These are phyloP conservation scores for Vespertilio murinus DNA, from an alignment of 2,797 vertebrate species.

Conservation along the genomic window DNA sequence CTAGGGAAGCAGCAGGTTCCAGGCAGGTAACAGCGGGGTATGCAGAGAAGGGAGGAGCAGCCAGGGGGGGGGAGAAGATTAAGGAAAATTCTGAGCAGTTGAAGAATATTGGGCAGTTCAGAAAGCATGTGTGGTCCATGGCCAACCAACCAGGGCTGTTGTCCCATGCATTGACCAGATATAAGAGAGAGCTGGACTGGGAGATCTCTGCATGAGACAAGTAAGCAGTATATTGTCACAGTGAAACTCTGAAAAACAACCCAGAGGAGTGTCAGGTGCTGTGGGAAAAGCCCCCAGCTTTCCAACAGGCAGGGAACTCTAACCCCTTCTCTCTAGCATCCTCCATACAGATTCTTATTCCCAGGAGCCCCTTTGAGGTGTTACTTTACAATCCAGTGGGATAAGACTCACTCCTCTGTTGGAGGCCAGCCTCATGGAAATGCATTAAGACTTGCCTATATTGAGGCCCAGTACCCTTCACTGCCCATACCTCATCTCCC, in stretches of 20 bases:
- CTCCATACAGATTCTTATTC: not conserved
- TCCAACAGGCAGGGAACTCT: not conserved
- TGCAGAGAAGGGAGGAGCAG: not conserved
- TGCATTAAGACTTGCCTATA: not conserved
- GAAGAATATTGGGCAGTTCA: not conserved
- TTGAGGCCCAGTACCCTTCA: fast-evolving
- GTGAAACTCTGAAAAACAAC: not conserved
- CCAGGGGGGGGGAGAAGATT: no score
- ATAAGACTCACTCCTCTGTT: not conserved
- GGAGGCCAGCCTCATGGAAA: not conserved
- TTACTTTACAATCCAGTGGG: not conserved
- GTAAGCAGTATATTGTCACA: not conserved
- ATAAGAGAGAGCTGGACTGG: not conserved
- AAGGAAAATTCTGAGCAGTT: not conserved
- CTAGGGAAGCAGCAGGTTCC: not conserved
- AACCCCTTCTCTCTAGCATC: not conserved
- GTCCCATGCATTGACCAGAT: not conserved
- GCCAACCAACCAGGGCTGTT: not conserved
- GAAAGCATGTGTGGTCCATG: not conserved
- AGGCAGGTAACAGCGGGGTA: not conserved
- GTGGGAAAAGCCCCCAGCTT: not conserved
- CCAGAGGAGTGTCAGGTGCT: not conserved
- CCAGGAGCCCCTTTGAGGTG: not conserved
- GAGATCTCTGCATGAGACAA: not conserved
- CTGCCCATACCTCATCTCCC: not conserved